Evolutionary conservation across 2,797 vertebrate genomes (phyloP).

Genomic region (Chlorospingus semifuscus): DNA sequence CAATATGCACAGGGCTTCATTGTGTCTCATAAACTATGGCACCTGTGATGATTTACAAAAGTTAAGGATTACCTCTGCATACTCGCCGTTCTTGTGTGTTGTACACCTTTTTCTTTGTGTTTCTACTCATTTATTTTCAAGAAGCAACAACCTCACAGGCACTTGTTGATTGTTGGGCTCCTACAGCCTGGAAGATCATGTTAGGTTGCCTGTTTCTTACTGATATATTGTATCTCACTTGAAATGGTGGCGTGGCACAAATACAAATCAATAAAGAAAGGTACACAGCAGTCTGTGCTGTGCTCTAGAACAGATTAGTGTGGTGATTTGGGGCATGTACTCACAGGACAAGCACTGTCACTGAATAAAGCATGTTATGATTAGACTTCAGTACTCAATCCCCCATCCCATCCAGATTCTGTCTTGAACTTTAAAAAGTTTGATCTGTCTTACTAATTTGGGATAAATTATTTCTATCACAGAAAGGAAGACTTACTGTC

Average conservation of each 20-base stretch:
- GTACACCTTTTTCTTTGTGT: not conserved
- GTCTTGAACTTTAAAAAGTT: not conserved
- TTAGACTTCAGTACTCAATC: not conserved
- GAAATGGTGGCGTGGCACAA: not conserved
- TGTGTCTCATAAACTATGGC: not conserved
- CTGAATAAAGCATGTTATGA: not conserved
- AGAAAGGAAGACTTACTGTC: not conserved
- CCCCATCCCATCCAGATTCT: not conserved
- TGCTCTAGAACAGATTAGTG: not conserved
- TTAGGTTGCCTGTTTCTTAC: not conserved
- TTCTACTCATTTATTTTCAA: not conserved
- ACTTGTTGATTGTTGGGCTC: not conserved
- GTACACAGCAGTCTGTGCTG: not conserved
- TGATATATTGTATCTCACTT: not conserved
- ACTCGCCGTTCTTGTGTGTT: fast-evolving
- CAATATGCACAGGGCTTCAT: not conserved
- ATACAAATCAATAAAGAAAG: not conserved
- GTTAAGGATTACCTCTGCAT: not conserved
- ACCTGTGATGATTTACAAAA: not conserved
- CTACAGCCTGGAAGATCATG: not conserved
- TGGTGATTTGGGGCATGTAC: not conserved
- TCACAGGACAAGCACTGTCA: not conserved
- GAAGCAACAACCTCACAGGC: not conserved
- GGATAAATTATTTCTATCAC: not conserved
- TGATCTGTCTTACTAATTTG: not conserved